Evolutionary conservation across 2,797 vertebrate species (phyloP).

Genomic region (Syngnathus acus): DNA sequence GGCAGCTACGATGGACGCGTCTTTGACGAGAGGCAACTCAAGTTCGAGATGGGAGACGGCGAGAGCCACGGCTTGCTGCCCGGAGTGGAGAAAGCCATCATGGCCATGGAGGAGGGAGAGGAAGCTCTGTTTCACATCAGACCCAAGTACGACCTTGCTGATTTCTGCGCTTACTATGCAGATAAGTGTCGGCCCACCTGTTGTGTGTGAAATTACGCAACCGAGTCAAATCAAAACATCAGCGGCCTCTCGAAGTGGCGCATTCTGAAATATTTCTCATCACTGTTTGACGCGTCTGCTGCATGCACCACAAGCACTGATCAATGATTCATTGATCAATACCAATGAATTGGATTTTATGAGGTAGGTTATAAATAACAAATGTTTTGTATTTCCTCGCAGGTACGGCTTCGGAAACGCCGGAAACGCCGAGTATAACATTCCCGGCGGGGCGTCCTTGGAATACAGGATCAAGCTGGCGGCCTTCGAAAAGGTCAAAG

Average conservation of each 20-base stretch:
- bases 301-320: too few relatives aligned
- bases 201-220: too few relatives aligned
- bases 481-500: conserved; percentile 95
- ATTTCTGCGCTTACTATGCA: background rate
- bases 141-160: conserved; percentile 73
- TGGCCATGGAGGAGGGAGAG: conserved; percentile 90
- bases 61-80: conserved; percentile 77
- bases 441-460: conserved; percentile 79
- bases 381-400: background rate
- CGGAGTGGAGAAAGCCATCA: conserved; percentile 88
- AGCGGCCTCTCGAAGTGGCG: too few relatives aligned
- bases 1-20: conserved; percentile 71
- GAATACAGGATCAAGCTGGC: conserved; percentile 84
- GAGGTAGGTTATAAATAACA: background rate
- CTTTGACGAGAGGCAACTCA: conserved; percentile 84
- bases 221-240: too few relatives aligned
- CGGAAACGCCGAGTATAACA: conserved; percentile 78
- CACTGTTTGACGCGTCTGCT: too few relatives aligned
- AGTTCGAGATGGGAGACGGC: conserved; percentile 87
- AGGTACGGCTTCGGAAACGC: conserved; percentile 85
- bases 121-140: conserved; percentile 82
- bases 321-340: too few relatives aligned
- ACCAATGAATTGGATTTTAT: background rate
- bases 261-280: too few relatives aligned
- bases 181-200: too few relatives aligned